Base-by-base conservation (phyloP, 2,113 vertebrate species). In the Vidua macroura region DNA sequence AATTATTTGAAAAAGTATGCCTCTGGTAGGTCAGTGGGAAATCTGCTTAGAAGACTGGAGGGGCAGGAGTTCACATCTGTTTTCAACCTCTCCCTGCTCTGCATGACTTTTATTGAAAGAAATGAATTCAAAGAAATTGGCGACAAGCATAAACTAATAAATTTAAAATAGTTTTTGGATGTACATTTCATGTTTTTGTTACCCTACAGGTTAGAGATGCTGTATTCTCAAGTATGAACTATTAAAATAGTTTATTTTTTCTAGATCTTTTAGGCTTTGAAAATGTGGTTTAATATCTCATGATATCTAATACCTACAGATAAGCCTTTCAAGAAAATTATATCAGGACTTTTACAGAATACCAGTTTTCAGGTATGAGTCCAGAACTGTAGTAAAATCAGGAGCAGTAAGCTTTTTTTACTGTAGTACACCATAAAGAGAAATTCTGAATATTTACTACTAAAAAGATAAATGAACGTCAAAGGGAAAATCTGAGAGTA, bases 1-100 rank as follows among this genome's bases (percentile, higher is more conserved):
- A 16, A 7, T 68, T 46, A n/a, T 75, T 49, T 22, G 3, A 39
- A 63, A 79, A 88, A 49, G 3, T 31, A 3, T 0, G 0, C 16
- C 53, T 63, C 35, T 73, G 33, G 39, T 66, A 59, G 35, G 22
- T 48, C 9, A 43, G 8, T 43, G 19, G 18, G 48, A 70, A 63
- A 63, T 74, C 19, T 88, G 9, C 48, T 19, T 30, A 59, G 30
- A 78, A 39, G 11, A 35, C 15, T 30, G 31, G 15, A 83, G 6
- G 7, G 24, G 5, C 4, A 30, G 33, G 46, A 88, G 13, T 52
- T 67, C 10, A 3, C 15, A 12, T 21, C 24, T 14, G 3, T 86
- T 86, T 86, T 51, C 46, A 80, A 11, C 23, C 22, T 86, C 13
- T 80, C 8, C 14, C 16, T 46, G 2, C 43, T 88, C 53, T 75